phyloP scores from a whole-genome alignment of 2,888 invertebrate genomes.

The Galerucella pusilla region DNA sequence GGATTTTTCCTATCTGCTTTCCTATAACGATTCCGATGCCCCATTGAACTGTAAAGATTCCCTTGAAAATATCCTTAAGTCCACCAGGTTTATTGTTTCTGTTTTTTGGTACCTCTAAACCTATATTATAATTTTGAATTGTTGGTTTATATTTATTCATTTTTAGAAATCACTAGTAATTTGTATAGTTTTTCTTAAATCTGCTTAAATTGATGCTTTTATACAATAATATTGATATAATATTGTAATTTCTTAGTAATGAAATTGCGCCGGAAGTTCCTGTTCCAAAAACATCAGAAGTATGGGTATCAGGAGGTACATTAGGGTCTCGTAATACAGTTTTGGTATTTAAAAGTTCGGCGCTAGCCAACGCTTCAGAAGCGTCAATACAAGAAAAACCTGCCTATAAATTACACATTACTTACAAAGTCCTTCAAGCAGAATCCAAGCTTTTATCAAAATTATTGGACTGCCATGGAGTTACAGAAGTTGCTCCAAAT shows the following conservation, averaged over 20 bases:
- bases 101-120: conserved; percentile 8
- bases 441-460: conserved; percentile 83
- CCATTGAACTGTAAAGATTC: conserved; percentile 29
- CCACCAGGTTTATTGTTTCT: conserved; percentile 19
- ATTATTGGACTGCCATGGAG: conserved; percentile 81
- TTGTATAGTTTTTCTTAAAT: too few species aligned
- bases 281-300: conserved; percentile 41
- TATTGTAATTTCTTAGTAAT: conserved; percentile 13
- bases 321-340: conserved; percentile 73
- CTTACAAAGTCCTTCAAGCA: conserved; percentile 82
- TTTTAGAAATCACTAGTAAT: too few species aligned
- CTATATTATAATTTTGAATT: conserved; percentile 16
- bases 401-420: conserved; percentile 76
- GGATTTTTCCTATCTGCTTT: conserved; percentile 26
- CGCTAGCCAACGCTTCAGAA: conserved; percentile 66
- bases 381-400: conserved; percentile 69
- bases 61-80: conserved; percentile 30
- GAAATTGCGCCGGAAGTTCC: conserved; percentile 17
- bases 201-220: too few species aligned
- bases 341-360: conserved; percentile 75
- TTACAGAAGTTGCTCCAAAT: conserved; percentile 78
- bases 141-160: background rate
- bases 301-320: conserved; percentile 61
- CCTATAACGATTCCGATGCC: conserved; percentile 10
- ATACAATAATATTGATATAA: background rate